Base-by-base conservation (phyloP, 2,888 invertebrate genomes). In the Sphaerophoria rueppellii region DNA sequence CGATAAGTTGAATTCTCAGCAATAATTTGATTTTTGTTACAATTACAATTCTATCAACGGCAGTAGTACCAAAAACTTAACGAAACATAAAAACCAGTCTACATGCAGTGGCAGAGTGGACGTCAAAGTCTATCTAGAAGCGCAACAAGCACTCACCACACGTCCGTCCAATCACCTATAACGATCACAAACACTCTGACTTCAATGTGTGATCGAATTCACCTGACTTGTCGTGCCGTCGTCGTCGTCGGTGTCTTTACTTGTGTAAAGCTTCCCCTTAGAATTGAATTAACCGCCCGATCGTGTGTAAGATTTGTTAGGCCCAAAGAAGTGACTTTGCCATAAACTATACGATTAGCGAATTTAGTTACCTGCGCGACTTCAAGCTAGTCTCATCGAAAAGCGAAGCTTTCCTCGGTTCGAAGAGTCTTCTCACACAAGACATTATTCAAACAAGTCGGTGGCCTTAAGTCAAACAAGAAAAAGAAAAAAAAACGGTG, bases 331-430 rank as follows among this genome's bases (percentile, higher is more conserved):
- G 79, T 81, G 77, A 87, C 87, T 83, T 87, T 81, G 87, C 79
- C 79, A 82, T 81, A 78, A 86, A 74, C 82, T 82, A 78, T 75
- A 77, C 74, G 79, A 81, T 75, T 83, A 79, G 75, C 73, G 63
- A 70, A 73, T 87, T 87, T 83, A 87, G 87, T 87, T 86, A 87
- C 74, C 81, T 83, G 87, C 86, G 87, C 86, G 87, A 86, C 87
- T 87, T 87, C 87, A 86, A 82, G 67, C 86, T 57, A 77, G 74
- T 61, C 86, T 83, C 79, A 80, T 86, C 87, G 78, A 70, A 74
- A 70, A 70, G 81, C 86, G 75, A 81, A 81, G 81, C 85, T 80
- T 85, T 73, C 69, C 81, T 76, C 73, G 73, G 76, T 57, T 77
- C 70, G 14, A 70, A 80, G 65, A 67, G 71, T 57, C 75, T 46